These are phyloP conservation scores for Athetis lepigone DNA, from an alignment of 2,888 invertebrate species.

Conservation along the genomic window DNA sequence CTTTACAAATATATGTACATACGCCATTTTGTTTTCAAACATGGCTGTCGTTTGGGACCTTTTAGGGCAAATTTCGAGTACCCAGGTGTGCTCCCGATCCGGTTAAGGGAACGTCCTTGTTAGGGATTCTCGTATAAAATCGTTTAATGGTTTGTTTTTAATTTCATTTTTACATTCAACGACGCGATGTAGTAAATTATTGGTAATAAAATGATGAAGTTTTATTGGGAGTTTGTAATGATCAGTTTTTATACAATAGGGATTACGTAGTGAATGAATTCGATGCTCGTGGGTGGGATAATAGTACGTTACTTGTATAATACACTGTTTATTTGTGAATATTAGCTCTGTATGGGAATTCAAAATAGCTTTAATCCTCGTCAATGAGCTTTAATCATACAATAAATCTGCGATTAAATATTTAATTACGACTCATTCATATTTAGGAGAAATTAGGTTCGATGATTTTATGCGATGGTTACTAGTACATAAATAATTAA, in stretches of 20 bases:
- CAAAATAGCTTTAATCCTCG: constrained; percentile 26
- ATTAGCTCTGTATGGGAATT: constrained; percentile 38
- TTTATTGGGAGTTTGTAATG: constrained; percentile 82
- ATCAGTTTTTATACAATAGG: constrained; percentile 71
- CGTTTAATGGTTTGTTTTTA: constrained; percentile 91
- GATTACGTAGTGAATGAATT: constrained; percentile 69
- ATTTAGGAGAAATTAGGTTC: neutral
- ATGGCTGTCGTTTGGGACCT: constrained; percentile 87
- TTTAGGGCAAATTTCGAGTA: constrained; percentile 89
- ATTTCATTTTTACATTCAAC: constrained; percentile 87
- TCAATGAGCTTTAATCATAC: constrained; percentile 11
- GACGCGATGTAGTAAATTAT: constrained; percentile 85
- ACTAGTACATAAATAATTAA: neutral
- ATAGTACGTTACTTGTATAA: constrained; percentile 63
- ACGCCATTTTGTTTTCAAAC: constrained; percentile 65
- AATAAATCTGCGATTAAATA: constrained; percentile 18
- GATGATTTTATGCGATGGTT: neutral
- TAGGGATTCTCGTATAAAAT: constrained; percentile 89
- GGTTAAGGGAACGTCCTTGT: constrained; percentile 90
- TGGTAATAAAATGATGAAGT: constrained; percentile 81
- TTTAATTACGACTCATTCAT: constrained; percentile 7
- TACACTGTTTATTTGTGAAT: constrained; percentile 69
- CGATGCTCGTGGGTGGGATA: constrained; percentile 73
- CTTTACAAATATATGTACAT: constrained; percentile 57
- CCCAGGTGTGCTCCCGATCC: constrained; percentile 91